Evolutionary conservation across 1,140 invertebrate species (phyloP).

Genomic region (Coboldia fuscipes): DNA sequence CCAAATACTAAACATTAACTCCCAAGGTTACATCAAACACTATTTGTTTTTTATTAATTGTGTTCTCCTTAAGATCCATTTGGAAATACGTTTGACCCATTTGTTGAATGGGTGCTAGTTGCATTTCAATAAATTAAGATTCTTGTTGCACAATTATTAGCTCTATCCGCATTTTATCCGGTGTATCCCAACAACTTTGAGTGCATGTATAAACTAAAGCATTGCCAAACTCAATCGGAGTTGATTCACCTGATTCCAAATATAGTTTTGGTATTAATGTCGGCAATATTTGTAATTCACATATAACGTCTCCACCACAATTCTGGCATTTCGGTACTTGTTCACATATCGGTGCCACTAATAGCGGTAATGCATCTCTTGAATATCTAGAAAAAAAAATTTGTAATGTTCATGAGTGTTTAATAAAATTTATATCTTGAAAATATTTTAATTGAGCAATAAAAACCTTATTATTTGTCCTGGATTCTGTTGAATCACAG

Average conservation of each 20-base stretch:
- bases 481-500: constrained; percentile 48
- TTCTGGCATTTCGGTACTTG: constrained; percentile 33
- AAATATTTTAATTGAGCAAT: constrained; percentile 1
- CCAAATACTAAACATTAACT: too few species aligned
- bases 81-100: too few species aligned
- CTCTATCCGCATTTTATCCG: constrained; percentile 43
- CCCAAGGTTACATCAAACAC: too few species aligned
- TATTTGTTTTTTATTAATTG: too few species aligned
- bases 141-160: constrained; percentile 55
- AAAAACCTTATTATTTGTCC: constrained; percentile 56
- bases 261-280: constrained; percentile 47
- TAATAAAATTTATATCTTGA: constrained; percentile 1
- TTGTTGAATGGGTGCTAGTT: too few species aligned
- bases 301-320: constrained; percentile 46
- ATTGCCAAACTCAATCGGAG: constrained; percentile 56
- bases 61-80: too few species aligned
- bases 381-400: constrained; percentile 32
- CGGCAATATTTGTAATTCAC: constrained; percentile 64
- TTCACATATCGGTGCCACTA: constrained; percentile 35
- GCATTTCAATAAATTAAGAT: too few species aligned
- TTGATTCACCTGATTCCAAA: constrained; percentile 25
- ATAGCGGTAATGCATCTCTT: constrained; percentile 36
- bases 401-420: background rate
- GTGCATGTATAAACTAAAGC: constrained; percentile 59
- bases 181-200: constrained; percentile 59